phyloP scores from a whole-genome alignment of 2,113 vertebrate species.

The Oenanthe melanoleuca region DNA sequence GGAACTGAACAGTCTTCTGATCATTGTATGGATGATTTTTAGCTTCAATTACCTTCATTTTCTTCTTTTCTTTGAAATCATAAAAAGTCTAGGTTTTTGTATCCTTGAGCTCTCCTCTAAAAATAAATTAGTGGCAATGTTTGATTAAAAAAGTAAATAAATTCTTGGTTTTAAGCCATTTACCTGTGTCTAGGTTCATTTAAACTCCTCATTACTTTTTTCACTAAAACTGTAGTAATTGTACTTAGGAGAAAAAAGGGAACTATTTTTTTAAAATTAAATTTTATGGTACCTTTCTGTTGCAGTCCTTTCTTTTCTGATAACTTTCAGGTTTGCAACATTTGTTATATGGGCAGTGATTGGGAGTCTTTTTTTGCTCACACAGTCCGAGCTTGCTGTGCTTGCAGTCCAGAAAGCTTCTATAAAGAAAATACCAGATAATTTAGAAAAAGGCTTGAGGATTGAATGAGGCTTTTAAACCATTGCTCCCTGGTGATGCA shows the following conservation, averaged over 20 bases:
- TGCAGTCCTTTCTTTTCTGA: background rate
- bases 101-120: background rate
- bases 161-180: background rate
- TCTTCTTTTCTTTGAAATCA: background rate
- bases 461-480: background rate
- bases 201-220: background rate
- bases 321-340: background rate
- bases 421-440: background rate
- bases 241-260: background rate
- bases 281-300: background rate
- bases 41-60: background rate
- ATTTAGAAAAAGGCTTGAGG: background rate
- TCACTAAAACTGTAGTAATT: background rate
- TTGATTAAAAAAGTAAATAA: background rate
- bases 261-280: background rate
- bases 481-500: background rate
- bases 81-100: background rate
- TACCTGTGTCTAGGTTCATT: background rate
- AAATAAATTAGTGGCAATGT: background rate
- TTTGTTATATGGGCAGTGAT: background rate
- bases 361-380: background rate
- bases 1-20: background rate
- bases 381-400: background rate
- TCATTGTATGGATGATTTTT: background rate
- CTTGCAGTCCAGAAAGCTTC: background rate